A percentile compares a stretch with the other conserved stretches of the same genome.
These are phyloP conservation scores for Elephantulus edwardii DNA, from an alignment of 2,113 vertebrate species.

Conservation along the genomic window DNA sequence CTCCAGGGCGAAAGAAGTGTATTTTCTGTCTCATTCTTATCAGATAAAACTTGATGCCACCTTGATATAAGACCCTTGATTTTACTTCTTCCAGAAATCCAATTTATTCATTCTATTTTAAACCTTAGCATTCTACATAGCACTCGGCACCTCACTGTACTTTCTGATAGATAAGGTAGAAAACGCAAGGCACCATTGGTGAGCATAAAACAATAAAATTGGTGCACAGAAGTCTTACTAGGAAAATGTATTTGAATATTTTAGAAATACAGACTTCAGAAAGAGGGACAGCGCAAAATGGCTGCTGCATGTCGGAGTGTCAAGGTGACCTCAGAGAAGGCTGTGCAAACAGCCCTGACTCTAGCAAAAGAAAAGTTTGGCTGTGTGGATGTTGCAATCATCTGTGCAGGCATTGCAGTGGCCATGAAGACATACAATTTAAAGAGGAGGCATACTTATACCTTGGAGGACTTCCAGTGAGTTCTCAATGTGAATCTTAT, in stretches of 20 bases:
- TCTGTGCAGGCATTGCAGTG: too few species aligned
- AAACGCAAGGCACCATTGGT: constrained; percentile 45
- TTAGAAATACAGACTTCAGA: constrained; percentile 20
- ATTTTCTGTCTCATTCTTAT: constrained; percentile 70
- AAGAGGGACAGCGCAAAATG: too few species aligned
- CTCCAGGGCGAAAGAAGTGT: neutral
- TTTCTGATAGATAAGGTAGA: constrained; percentile 61
- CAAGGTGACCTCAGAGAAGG: too few species aligned
- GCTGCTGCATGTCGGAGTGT: too few species aligned
- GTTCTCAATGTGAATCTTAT: too few species aligned
- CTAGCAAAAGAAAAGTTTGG: too few species aligned
- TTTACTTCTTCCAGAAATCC: constrained; percentile 58
- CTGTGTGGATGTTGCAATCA: too few species aligned
- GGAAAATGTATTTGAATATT: neutral
- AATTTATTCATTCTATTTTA: constrained; percentile 71
- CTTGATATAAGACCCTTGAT: constrained; percentile 61
- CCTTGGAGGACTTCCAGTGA: too few species aligned
- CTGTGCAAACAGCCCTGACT: too few species aligned
- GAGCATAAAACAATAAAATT: constrained; percentile 63
- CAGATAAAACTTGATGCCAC: constrained; percentile 52
- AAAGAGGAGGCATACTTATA: too few species aligned
- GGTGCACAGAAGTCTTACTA: neutral
- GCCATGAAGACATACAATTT: too few species aligned
- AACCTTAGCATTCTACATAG: constrained; percentile 37
- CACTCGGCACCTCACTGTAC: constrained; percentile 16